Conservation (phyloP, 2,113 vertebrate genomes). For the Paracanthobrama guichenoti region DNA sequence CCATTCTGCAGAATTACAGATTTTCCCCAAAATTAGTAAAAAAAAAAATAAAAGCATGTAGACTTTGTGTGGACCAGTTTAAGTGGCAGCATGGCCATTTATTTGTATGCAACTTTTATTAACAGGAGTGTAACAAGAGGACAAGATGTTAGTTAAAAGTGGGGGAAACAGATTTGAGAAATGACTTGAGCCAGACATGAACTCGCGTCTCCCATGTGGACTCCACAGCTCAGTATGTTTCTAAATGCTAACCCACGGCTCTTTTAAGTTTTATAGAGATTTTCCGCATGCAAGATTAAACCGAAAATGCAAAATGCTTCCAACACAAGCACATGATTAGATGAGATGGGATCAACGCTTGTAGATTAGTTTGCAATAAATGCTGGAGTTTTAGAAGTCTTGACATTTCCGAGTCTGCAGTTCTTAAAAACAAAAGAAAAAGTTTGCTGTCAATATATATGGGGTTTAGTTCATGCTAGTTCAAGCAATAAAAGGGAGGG, state of each 20-base stretch:
- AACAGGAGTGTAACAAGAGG: not conserved
- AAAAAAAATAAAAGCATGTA: not conserved
- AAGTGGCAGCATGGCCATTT: not conserved
- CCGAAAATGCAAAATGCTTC: not conserved
- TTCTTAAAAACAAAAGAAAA: constrained; percentile 13
- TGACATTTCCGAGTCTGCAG: constrained; percentile 4
- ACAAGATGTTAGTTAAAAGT: not conserved
- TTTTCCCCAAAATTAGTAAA: not conserved
- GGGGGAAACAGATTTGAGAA: not conserved
- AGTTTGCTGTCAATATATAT: not conserved
- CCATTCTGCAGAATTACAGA: not conserved
- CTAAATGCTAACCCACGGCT: not conserved
- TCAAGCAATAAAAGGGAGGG: constrained; percentile 25
- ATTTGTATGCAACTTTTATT: not conserved
- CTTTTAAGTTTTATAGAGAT: not conserved
- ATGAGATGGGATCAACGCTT: not conserved
- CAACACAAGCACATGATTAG: not conserved
- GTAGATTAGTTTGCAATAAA: constrained; percentile 16
- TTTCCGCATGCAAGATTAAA: not conserved
- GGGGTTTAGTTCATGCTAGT: not conserved
- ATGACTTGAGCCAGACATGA: not conserved
- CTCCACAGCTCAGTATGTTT: not conserved
- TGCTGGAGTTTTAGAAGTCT: not conserved
- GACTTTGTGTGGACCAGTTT: not conserved
- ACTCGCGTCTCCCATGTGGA: not conserved